Evolutionary conservation across 2,888 invertebrate species (phyloP).

Genomic region (Drosophila barbarae): DNA sequence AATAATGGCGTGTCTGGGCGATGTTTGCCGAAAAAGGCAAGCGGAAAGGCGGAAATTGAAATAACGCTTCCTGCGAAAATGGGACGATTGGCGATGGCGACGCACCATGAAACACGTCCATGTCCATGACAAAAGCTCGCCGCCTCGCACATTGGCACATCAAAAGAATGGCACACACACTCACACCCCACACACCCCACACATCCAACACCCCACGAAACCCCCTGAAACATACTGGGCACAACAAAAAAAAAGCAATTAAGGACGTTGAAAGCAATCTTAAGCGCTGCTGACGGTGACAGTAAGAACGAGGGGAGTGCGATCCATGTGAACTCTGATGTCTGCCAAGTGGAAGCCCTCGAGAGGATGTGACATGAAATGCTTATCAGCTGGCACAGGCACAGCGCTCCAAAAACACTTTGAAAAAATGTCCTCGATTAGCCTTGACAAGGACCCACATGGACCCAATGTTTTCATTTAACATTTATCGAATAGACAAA

Average conservation of each 20-base stretch:
- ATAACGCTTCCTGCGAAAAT: slow-evolving; percentile 69
- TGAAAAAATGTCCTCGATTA: slow-evolving; percentile 5
- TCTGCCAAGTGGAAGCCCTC: slow-evolving; percentile 57
- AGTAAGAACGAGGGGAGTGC: slow-evolving; percentile 57
- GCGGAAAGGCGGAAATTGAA: slow-evolving; percentile 75
- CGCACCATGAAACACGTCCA: slow-evolving; percentile 44
- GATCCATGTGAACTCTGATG: slow-evolving; percentile 60
- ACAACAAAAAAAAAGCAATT: slow-evolving; percentile 76
- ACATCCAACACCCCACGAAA: slow-evolving; percentile 13
- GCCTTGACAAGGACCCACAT: background rate
- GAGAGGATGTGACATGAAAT: slow-evolving; percentile 78
- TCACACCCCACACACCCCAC: slow-evolving; percentile 12
- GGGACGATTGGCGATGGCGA: slow-evolving; percentile 34
- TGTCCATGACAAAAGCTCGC: slow-evolving; percentile 57
- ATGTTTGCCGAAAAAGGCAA: slow-evolving; percentile 49
- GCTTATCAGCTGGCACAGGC: slow-evolving; percentile 69
- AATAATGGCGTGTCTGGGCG: slow-evolving; percentile 75
- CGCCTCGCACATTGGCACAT: slow-evolving; percentile 52
- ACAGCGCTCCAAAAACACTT: slow-evolving; percentile 28
- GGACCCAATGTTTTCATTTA: background rate
- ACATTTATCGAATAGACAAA: background rate
- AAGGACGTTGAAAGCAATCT: slow-evolving; percentile 79
- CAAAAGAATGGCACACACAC: slow-evolving; percentile 54
- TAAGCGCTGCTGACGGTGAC: slow-evolving; percentile 75
- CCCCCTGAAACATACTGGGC: slow-evolving; percentile 28